A percentile compares a stretch with the other conserved stretches of the same genome.
Conservation (phyloP, 37 sponge, comb jelly and placozoan genomes). For the Spongia lamella region DNA sequence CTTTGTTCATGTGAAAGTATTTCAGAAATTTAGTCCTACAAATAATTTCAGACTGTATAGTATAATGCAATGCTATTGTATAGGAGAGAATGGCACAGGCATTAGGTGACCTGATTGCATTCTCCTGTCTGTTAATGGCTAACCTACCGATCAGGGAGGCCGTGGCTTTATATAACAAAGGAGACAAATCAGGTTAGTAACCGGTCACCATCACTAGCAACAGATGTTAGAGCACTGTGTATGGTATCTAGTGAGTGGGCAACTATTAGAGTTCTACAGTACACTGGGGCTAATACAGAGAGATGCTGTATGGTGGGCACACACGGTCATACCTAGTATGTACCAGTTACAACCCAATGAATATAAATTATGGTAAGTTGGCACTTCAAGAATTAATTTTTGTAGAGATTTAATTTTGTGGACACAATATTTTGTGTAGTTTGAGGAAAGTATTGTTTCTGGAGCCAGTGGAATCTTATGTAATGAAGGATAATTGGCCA, state of each 20-base stretch:
- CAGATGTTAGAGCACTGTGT: not conserved
- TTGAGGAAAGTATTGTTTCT: constrained; percentile 81
- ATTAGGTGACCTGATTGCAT: constrained; percentile 69
- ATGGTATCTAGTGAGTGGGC: not conserved
- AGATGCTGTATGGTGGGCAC: constrained; percentile 82
- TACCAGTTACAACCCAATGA: constrained; percentile 57
- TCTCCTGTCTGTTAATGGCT: constrained; percentile 60
- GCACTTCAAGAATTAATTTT: too few relatives aligned
- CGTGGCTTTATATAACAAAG: constrained; percentile 61
- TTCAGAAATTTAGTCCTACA: too few relatives aligned
- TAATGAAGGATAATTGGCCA: constrained; percentile 87
- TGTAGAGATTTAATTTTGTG: too few relatives aligned
- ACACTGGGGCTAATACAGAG: constrained; percentile 79
- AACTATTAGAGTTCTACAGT: constrained; percentile 56
- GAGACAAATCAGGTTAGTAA: constrained; percentile 56
- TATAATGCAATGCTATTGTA: not conserved
- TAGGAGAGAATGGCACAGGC: constrained; percentile 69
- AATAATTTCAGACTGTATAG: too few relatives aligned
- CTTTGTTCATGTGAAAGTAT: too few relatives aligned
- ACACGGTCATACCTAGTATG: constrained; percentile 57
- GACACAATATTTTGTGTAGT: constrained; percentile 20
- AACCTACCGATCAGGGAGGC: constrained; percentile 73
- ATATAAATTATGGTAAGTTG: constrained; percentile 64
- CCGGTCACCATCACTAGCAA: not conserved
- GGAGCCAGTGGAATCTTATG: constrained; percentile 74